Evolutionary conservation across 2,888 invertebrate species (phyloP).

Genomic region (Nemapogon koenigi): DNA sequence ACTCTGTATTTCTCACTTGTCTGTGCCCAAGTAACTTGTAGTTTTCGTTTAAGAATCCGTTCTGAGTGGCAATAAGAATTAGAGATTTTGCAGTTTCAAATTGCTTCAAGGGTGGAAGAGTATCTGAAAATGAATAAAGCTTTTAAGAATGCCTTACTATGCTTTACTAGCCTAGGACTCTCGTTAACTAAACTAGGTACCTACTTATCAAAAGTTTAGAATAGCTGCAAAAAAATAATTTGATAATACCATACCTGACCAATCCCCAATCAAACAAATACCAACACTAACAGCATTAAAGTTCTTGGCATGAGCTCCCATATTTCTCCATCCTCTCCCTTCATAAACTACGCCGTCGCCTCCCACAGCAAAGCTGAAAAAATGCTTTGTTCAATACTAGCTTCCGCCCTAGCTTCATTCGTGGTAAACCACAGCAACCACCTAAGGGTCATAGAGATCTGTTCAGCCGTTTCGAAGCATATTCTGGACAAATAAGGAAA

Average conservation of each 20-base stretch:
- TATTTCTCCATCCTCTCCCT: conserved; percentile 71
- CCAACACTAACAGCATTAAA: conserved; percentile 72
- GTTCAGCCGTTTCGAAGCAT: no score
- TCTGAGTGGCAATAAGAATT: conserved; percentile 66
- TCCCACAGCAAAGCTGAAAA: conserved; percentile 71
- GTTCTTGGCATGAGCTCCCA: conserved; percentile 74
- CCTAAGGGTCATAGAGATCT: no score
- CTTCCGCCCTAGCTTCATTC: no score
- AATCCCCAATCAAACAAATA: conserved; percentile 69
- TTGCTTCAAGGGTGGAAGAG: conserved; percentile 66
- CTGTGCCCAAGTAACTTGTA: conserved; percentile 68
- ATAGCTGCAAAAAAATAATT: no score
- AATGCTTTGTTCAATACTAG: not conserved
- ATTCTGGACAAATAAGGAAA: no score
- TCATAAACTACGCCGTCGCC: conserved; percentile 73
- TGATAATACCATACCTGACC: conserved; percentile 49
- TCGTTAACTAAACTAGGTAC: no score
- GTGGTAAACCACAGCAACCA: no score
- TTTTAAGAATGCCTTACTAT: no score
- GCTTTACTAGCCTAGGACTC: no score
- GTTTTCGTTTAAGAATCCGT: conserved; percentile 63
- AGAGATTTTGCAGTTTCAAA: conserved; percentile 62
- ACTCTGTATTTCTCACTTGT: conserved; percentile 58
- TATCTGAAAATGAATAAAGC: conserved; percentile 43
- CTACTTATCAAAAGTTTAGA: no score